Base-by-base conservation (phyloP, 2,797 vertebrate genomes). In the Tenualosa thibaudeaui region DNA sequence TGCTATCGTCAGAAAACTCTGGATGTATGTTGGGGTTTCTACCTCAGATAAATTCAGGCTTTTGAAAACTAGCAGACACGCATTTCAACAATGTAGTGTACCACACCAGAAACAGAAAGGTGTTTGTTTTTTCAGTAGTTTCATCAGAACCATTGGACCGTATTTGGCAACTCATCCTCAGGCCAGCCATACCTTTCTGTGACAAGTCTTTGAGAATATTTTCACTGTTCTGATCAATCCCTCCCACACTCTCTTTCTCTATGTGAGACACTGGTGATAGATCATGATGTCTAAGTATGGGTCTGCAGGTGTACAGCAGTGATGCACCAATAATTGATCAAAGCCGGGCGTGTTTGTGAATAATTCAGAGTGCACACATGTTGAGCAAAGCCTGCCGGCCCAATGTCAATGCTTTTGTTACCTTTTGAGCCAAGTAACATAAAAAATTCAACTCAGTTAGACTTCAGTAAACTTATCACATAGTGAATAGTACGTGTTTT, bases 291-390 rank as follows among this genome's bases (percentile, higher is more conserved):
- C 15, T 46, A 78, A 46, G 71, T 88, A 81, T 82, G 78, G 58
- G 58, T 88, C 85, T 84, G 81, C 85, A 86, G 85, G 81, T 88
- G 84, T 86, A 81, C 40, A 46, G 71, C 40, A 22, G 37, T 78
- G 40, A 88, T 87, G 60, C 87, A 88, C 86, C 87, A 90, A 90
- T 90, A 90, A 90, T 90, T 90, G 84, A 89, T 89, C 88, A 89
- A 90, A 89, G 87, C 87, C 88, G 81, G 85, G 88, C 86, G 88
- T 88, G 87, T 83, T 83, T 50, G 81, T 90, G 83, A 90, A 90
- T 90, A 90, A 90, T 90, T 90, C 81, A 90, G 86, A 78, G 71
- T 81, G 84, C 89, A 87, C 86, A 86, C 86, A 82, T 60, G 85
- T 78, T 75, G 56, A 71, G 53, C 81, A 89, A 86, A 85, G 60